Conservation (phyloP, 2,888 invertebrate genomes). For the Stenolophus ochropezus region DNA sequence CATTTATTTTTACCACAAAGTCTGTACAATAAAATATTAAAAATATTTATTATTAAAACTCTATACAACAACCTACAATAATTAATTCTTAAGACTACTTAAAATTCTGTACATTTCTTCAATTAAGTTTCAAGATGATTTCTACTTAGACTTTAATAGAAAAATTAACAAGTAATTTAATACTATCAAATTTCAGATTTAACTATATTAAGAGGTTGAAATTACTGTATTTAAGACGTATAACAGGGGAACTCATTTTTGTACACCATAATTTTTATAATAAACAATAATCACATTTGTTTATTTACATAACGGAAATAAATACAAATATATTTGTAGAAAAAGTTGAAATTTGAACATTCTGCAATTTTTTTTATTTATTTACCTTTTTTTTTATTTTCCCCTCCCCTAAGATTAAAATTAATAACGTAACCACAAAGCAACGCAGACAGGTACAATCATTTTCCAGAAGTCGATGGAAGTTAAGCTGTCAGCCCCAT, state of each 20-base stretch:
- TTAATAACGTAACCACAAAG: slow-evolving; percentile 60
- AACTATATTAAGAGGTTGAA: background rate
- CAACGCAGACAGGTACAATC: slow-evolving; percentile 64
- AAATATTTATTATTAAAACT: slow-evolving; percentile 26
- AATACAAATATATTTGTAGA: too few species aligned
- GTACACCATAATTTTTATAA: too few species aligned
- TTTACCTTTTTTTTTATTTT: background rate
- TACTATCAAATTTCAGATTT: slow-evolving; percentile 32
- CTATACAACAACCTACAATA: slow-evolving; percentile 11
- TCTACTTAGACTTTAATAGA: slow-evolving; percentile 34
- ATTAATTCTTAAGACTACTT: slow-evolving; percentile 27
- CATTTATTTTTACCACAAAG: too few species aligned
- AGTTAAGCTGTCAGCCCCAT: slow-evolving; percentile 71
- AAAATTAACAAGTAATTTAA: slow-evolving; percentile 41
- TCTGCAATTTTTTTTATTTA: too few species aligned
- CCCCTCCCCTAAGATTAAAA: too few species aligned
- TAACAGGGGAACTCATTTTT: background rate
- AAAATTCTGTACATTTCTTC: slow-evolving; percentile 17
- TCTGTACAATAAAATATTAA: background rate
- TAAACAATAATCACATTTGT: too few species aligned
- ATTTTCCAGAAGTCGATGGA: slow-evolving; percentile 68
- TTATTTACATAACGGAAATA: too few species aligned
- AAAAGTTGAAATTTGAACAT: too few species aligned
- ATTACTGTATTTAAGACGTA: background rate
- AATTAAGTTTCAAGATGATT: slow-evolving; percentile 33